Conservation (phyloP, 2,113 vertebrate species). For the Mus pahari region DNA sequence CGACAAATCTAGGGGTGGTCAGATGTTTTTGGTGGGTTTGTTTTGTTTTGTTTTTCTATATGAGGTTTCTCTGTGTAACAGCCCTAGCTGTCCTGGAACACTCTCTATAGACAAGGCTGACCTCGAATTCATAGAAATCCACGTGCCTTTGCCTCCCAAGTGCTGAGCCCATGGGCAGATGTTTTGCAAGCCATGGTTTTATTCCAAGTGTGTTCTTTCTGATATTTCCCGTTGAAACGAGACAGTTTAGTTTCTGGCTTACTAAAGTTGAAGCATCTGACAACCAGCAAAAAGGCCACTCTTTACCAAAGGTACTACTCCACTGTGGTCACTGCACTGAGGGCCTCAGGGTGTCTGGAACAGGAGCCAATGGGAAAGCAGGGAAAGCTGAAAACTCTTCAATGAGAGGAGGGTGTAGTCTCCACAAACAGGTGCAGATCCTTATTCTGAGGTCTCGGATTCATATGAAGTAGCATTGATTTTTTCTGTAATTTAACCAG, state of each 20-base stretch:
- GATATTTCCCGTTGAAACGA: not conserved
- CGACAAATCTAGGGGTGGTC: not conserved
- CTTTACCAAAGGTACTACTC: not conserved
- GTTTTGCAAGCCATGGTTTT: not conserved
- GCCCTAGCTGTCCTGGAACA: not conserved
- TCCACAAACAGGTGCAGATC: too few species aligned
- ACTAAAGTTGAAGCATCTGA: accelerated
- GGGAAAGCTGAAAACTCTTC: not conserved
- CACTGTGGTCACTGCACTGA: not conserved
- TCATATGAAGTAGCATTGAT: not conserved
- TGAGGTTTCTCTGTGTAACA: not conserved
- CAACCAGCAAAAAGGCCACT: accelerated
- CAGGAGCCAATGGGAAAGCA: accelerated
- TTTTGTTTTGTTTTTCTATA: not conserved
- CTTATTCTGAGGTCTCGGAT: not conserved
- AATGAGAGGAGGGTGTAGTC: too few species aligned
- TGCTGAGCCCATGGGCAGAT: not conserved
- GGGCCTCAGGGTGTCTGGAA: too few species aligned
- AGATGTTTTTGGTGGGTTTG: not conserved
- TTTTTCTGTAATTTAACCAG: not conserved
- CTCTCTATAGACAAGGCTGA: not conserved
- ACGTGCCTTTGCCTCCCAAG: not conserved
- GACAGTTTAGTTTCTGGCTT: not conserved
- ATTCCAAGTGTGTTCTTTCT: not conserved
- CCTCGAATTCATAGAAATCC: not conserved